Evolutionary conservation across 1,140 invertebrate species (phyloP).

Genomic region (Drosophila santomea): DNA sequence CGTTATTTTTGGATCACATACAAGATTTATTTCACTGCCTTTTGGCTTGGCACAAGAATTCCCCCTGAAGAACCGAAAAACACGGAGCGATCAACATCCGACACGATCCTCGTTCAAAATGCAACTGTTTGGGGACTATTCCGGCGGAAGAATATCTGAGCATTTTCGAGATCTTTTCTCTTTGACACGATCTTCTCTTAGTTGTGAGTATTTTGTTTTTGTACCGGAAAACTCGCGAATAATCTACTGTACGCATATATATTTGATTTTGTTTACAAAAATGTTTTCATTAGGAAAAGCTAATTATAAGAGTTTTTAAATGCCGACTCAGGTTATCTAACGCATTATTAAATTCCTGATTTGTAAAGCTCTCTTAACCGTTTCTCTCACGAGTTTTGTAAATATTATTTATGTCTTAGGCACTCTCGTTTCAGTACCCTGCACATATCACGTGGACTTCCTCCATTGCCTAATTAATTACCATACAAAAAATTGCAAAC

Average conservation of each 20-base stretch:
- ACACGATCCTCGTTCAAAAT: slow-evolving; percentile 66
- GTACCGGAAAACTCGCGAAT: slow-evolving; percentile 11
- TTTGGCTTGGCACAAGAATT: slow-evolving; percentile 38
- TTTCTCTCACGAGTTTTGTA: not conserved
- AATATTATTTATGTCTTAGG: not conserved
- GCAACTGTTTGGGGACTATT: slow-evolving; percentile 53
- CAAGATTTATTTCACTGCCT: slow-evolving; percentile 69
- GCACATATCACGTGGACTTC: too few relatives aligned
- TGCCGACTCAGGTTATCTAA: too few relatives aligned
- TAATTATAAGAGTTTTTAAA: not conserved
- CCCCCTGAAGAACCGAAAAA: slow-evolving; percentile 8
- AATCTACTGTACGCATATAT: not conserved
- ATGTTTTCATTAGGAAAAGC: too few relatives aligned
- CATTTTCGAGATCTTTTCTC: slow-evolving; percentile 11
- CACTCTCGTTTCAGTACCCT: too few relatives aligned
- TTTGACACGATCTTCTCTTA: slow-evolving; percentile 27
- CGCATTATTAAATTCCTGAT: too few relatives aligned
- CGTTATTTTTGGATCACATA: slow-evolving; percentile 60
- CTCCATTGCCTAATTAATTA: too few relatives aligned
- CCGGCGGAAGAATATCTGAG: slow-evolving; percentile 26
- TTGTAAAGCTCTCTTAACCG: too few relatives aligned
- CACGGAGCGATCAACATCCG: slow-evolving; percentile 42
- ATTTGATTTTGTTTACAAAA: not conserved
- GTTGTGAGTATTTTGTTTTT: slow-evolving; percentile 4
- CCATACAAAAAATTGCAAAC: too few relatives aligned